Evolutionary conservation across 2,113 vertebrate genomes (phyloP).

Genomic region (Silurus glanis): DNA sequence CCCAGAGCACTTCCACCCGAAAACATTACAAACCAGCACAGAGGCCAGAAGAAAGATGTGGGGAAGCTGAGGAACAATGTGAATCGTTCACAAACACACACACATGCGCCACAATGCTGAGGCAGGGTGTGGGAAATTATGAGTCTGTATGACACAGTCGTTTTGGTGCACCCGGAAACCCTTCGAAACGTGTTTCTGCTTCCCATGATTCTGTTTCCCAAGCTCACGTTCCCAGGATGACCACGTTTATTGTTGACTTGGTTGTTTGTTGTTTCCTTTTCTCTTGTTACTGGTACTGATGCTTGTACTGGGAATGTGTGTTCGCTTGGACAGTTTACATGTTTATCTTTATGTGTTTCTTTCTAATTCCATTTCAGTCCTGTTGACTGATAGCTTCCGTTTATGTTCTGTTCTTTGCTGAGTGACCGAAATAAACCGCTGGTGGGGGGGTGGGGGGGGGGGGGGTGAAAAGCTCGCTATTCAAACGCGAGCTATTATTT

Average conservation of each 20-base stretch:
- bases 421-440: conserved; percentile 23
- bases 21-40: conserved; percentile 55
- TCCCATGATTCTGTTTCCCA: conserved; percentile 72
- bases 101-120: conserved; percentile 35
- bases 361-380: conserved; percentile 44
- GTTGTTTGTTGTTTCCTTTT: conserved; percentile 57
- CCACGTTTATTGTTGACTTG: conserved; percentile 61
- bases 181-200: conserved; percentile 57
- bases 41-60: conserved; percentile 51
- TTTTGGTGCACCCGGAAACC: conserved; percentile 49
- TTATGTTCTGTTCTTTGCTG: conserved; percentile 39
- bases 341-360: conserved; percentile 25
- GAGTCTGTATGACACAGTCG: conserved; percentile 50
- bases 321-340: conserved; percentile 22
- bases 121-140: conserved; percentile 62
- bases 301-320: neutral
- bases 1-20: conserved; percentile 59
- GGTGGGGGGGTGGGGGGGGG: no score
- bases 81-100: conserved; percentile 53
- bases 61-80: conserved; percentile 76
- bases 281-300: conserved; percentile 45
- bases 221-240: conserved; percentile 47
- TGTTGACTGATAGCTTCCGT: conserved; percentile 42
- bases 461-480: neutral
- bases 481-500: neutral